Conservation (phyloP, 2,797 vertebrate genomes). For the Falco biarmicus region DNA sequence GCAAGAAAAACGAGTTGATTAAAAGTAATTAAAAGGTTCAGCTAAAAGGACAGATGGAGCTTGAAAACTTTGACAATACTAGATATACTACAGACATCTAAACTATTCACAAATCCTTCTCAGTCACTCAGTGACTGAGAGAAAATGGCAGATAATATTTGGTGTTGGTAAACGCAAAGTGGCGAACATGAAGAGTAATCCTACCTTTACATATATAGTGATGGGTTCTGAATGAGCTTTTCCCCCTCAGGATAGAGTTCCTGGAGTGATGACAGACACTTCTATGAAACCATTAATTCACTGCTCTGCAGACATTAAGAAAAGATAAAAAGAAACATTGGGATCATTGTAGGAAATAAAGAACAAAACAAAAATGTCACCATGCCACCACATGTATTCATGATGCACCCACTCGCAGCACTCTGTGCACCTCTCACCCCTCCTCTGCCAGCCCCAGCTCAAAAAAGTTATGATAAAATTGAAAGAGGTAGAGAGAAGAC, state of each 20-base stretch:
- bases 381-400: not conserved
- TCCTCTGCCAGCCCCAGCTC: not conserved
- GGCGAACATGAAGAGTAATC: not conserved
- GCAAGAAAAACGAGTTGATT: not conserved
- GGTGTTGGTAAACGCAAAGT: not conserved
- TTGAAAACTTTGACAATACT: not conserved
- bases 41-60: not conserved
- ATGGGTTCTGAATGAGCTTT: constrained; percentile 54
- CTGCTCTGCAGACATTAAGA: constrained; percentile 31
- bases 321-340: constrained; percentile 41
- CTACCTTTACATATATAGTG: constrained; percentile 2
- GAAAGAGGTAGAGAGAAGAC: not conserved
- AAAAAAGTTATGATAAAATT: not conserved
- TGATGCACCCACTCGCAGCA: not conserved
- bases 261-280: constrained; percentile 14
- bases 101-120: not conserved
- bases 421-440: not conserved
- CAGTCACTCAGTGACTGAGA: not conserved
- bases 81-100: not conserved
- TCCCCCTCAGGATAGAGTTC: constrained; percentile 47
- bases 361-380: constrained; percentile 40
- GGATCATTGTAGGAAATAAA: constrained; percentile 4
- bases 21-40: not conserved
- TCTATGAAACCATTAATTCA: constrained; percentile 61
- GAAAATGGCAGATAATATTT: not conserved